Evolutionary conservation across 2,888 invertebrate genomes (phyloP).

Genomic region (Pristionchus maxplancki): DNA sequence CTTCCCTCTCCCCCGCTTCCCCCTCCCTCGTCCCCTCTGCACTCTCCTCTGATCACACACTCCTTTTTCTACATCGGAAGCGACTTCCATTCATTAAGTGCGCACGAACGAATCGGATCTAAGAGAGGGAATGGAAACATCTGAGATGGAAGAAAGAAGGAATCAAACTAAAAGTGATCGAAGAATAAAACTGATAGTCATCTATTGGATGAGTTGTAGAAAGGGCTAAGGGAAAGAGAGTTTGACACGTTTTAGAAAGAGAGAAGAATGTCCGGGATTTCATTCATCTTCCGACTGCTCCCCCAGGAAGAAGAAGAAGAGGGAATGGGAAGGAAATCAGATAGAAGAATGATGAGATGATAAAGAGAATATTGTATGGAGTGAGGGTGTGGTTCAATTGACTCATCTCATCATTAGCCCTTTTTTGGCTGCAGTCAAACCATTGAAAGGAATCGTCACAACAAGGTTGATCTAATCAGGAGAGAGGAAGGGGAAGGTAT

Average conservation of each 20-base stretch:
- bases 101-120: slow-evolving; percentile 32
- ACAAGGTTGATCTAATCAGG: neutral
- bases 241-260: neutral
- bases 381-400: slow-evolving; percentile 6
- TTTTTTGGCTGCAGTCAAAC: neutral
- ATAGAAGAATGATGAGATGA: neutral
- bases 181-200: neutral
- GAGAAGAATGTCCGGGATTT: neutral
- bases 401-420: neutral
- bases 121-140: neutral
- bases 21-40: neutral
- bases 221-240: neutral
- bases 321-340: neutral
- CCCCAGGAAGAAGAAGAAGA: neutral
- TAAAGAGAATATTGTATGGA: neutral
- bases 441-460: neutral
- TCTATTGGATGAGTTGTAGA: neutral
- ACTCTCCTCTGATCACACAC: slow-evolving; percentile 6
- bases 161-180: slow-evolving; percentile 1
- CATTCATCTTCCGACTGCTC: neutral
- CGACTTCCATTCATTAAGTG: slow-evolving; percentile 43
- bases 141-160: neutral
- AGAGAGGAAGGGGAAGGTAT: neutral
- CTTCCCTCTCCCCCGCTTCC: neutral
- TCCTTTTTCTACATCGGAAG: slow-evolving; percentile 42